phyloP scores from a whole-genome alignment of 2,888 invertebrate genomes.

The Cheiracanthium punctorium region DNA sequence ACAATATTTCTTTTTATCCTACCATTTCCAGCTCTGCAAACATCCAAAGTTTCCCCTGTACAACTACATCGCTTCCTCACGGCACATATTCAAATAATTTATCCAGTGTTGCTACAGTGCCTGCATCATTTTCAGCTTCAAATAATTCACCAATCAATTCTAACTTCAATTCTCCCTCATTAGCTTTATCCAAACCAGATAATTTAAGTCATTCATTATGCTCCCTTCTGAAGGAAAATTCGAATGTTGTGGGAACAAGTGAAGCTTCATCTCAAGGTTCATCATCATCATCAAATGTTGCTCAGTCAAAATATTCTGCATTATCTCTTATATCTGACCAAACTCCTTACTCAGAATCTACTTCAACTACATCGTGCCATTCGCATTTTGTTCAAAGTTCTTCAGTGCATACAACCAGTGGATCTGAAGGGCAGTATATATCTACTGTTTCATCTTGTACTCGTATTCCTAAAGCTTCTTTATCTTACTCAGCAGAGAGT shows the following conservation, averaged over 20 bases:
- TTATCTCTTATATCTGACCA: constrained; percentile 62
- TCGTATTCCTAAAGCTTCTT: constrained; percentile 45
- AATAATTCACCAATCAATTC: constrained; percentile 14
- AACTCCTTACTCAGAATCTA: constrained; percentile 49
- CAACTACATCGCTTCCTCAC: constrained; percentile 27
- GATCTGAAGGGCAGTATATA: constrained; percentile 46
- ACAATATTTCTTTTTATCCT: constrained; percentile 46
- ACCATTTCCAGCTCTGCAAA: constrained; percentile 35
- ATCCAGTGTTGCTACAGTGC: constrained; percentile 19
- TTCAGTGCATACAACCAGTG: constrained; percentile 38
- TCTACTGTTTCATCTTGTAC: constrained; percentile 33
- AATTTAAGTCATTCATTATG: constrained; percentile 59
- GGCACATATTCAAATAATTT: constrained; percentile 29
- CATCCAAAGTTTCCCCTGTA: constrained; percentile 42
- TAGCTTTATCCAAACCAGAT: constrained; percentile 29
- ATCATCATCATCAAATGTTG: constrained; percentile 37
- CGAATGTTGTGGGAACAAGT: constrained; percentile 38
- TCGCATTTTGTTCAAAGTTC: constrained; percentile 46
- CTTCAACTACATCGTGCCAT: constrained; percentile 40
- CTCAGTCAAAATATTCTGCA: constrained; percentile 65
- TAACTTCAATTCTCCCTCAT: constrained; percentile 34
- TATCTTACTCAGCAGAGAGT: constrained; percentile 70
- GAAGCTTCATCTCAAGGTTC: constrained; percentile 16
- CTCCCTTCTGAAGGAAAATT: constrained; percentile 57
- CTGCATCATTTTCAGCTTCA: constrained; percentile 30